Conservation (phyloP, 2,888 invertebrate species). For the Cecidostiba fungosa region DNA sequence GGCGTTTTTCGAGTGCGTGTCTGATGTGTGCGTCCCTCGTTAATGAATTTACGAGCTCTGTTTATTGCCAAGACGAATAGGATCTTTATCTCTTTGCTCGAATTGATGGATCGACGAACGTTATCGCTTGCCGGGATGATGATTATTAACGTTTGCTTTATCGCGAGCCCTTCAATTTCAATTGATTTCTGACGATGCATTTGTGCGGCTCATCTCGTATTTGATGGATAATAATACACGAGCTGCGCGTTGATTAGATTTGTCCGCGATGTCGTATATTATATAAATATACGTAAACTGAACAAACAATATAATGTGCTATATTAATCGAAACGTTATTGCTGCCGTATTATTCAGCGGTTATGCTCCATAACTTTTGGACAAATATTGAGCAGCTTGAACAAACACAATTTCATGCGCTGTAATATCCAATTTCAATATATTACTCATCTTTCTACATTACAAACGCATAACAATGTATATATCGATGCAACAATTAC, state of each 20-base stretch:
- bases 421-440: neutral
- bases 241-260: too few species aligned
- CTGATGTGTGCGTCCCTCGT: neutral
- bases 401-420: neutral
- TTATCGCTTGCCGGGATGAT: neutral
- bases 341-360: too few species aligned
- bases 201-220: neutral
- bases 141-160: slow-evolving; percentile 8
- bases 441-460: neutral
- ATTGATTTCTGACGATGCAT: neutral
- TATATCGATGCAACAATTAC: too few species aligned
- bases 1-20: neutral
- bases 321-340: too few species aligned
- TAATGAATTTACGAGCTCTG: neutral
- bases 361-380: too few species aligned
- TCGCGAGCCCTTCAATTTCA: neutral
- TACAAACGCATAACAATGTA: too few species aligned
- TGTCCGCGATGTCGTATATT: too few species aligned
- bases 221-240: too few species aligned
- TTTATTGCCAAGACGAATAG: neutral
- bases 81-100: neutral
- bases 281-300: too few species aligned
- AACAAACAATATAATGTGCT: too few species aligned
- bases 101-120: neutral
- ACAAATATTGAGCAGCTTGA: too few species aligned